Evolutionary conservation across 35 echinoderm and acorn worm species (phyloP).

Genomic region (Holothuria glaberrima): DNA sequence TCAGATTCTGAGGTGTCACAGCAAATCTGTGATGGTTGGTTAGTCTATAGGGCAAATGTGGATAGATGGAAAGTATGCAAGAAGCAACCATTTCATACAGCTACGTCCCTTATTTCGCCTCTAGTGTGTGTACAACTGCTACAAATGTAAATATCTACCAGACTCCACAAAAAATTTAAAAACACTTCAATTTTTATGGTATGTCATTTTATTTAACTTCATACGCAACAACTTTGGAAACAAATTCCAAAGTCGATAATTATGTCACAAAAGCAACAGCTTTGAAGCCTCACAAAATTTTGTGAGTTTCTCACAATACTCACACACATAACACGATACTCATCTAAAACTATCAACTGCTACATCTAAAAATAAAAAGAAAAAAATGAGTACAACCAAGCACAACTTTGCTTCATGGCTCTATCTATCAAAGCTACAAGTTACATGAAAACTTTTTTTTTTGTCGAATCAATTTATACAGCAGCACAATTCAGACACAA

Average conservation of each 20-base stretch:
- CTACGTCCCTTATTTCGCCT: no score
- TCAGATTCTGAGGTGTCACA: no score
- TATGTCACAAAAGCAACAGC: conserved; percentile 59
- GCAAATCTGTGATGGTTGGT: no score
- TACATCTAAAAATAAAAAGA: neutral
- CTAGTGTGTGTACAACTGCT: no score
- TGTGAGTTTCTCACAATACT: conserved; percentile 60
- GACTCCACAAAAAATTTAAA: no score
- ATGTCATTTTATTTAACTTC: conserved; percentile 45
- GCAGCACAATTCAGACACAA: conserved; percentile 35
- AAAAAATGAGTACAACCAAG: no score
- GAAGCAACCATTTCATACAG: no score
- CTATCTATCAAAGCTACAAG: conserved; percentile 38
- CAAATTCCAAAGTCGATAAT: conserved; percentile 58
- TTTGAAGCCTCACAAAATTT: conserved; percentile 51
- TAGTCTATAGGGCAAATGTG: no score
- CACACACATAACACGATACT: conserved; percentile 62
- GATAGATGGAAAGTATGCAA: no score
- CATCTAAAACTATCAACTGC: conserved; percentile 30
- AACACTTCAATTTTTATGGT: neutral
- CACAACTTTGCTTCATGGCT: no score
- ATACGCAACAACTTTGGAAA: conserved; percentile 58
- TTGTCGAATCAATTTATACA: conserved; percentile 24
- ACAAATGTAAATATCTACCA: no score
- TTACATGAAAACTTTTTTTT: conserved; percentile 40